Base-by-base conservation (phyloP, 2,888 invertebrate genomes). In the Desoria tigrina region DNA sequence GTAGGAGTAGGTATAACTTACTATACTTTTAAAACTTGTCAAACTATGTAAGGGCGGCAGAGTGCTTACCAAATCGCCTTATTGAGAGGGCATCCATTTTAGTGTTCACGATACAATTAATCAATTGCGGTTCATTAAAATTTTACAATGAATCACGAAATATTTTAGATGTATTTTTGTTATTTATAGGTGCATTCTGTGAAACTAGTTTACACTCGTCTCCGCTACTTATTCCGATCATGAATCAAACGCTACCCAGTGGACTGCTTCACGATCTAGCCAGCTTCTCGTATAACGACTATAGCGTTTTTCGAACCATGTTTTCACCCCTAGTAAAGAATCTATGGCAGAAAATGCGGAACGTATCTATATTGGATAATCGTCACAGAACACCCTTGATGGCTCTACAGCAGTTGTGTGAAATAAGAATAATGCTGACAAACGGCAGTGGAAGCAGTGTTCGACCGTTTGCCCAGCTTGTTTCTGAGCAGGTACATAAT, bases 391-490 rank as follows among this genome's bases (percentile, higher is more conserved):
- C 84, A 71, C 88, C 90, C 14, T 83, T 91, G 71, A 85, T 87
- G 50, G 87, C 88, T 59, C 82, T 96, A 64, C 86, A 88, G 49
- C 90, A 93, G 76, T 82, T 96, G 70, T 88, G 90, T 77, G 90
- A 91, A 75, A 86, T 94, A 66, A 87, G 90, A 67, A 86, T 87
- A 23, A 86, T 86, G 1, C 83, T 85, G 39, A 11, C 6, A 32
- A 32, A 32, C 11, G 82, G 82, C 1, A 86, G 86, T 73, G 85
- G 85, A 54, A 28, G 55, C 45, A 28, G 49, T 32, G 79, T 84
- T n/a, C 85, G 94, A 2, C 95, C 95, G 0, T 84, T 95, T 65
- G 90, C 90, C 77, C 83, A 84, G 71, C 79, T 89, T 3, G 83
- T 88, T 57, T 84, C 84, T 0, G 83, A 83, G 68, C 86, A 88